Percentiles rank a stretch among this genome's conserved stretches.
Conservation (phyloP, 2,113 vertebrate species). For the Neomonachus schauinslandi region DNA sequence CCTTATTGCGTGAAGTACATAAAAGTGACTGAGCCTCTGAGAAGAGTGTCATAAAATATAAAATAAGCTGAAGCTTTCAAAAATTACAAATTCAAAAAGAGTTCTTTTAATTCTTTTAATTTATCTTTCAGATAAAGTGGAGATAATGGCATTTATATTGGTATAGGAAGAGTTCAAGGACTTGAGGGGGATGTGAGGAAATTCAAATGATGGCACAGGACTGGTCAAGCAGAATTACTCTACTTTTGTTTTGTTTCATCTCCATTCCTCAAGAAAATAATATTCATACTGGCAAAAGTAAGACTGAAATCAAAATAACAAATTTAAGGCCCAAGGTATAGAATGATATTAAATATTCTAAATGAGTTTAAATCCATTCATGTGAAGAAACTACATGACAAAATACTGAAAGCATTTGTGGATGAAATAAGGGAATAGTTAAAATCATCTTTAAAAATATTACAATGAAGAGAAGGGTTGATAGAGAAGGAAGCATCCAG, state of each 20-base stretch:
- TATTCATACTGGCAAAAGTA: neutral
- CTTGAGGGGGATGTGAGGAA: neutral
- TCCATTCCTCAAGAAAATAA: neutral
- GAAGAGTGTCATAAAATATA: neutral
- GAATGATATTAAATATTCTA: neutral
- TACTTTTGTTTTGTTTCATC: neutral
- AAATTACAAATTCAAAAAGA: constrained; percentile 7
- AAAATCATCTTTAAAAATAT: neutral
- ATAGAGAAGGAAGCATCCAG: neutral
- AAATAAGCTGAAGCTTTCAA: neutral
- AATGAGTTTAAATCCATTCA: neutral
- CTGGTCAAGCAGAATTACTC: neutral
- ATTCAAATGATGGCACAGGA: neutral
- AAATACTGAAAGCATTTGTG: neutral
- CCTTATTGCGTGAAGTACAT: neutral
- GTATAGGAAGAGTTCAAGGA: neutral
- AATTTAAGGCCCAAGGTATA: neutral
- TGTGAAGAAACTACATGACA: neutral
- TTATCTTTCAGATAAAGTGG: neutral
- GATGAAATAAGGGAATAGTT: neutral
- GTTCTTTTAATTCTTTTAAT: neutral
- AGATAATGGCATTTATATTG: neutral
- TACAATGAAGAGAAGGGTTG: neutral
- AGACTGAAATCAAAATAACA: neutral
- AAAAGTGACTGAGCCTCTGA: neutral